phyloP scores from a whole-genome alignment of 2,888 invertebrate species.

The Pandemis heparana region DNA sequence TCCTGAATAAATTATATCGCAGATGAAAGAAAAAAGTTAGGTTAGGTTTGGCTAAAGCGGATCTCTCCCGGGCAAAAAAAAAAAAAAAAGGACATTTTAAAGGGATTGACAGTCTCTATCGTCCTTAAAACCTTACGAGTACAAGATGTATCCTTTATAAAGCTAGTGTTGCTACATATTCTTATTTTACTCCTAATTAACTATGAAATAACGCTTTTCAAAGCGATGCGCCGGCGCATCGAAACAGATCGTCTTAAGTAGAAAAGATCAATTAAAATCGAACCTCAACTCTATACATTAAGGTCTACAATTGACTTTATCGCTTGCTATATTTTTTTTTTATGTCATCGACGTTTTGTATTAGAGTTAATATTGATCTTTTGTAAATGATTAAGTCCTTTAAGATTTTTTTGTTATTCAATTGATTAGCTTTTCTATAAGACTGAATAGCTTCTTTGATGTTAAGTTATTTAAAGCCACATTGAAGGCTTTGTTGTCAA shows the following conservation, averaged over 20 bases:
- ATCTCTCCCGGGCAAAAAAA: no score
- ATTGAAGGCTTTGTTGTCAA: background rate
- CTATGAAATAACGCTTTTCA: conserved; percentile 31
- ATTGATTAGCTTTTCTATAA: conserved; percentile 1
- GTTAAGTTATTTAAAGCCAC: background rate
- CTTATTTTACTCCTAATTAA: conserved; percentile 54
- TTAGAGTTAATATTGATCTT: conserved; percentile 47
- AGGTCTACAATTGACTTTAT: conserved; percentile 35
- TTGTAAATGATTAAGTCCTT: conserved; percentile 6
- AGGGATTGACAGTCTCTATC: conserved; percentile 2
- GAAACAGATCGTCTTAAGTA: conserved; percentile 13
- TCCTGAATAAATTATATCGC: no score
- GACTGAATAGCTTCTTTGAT: conserved; percentile 20
- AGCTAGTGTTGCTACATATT: conserved; percentile 63
- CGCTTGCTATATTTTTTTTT: conserved; percentile 59
- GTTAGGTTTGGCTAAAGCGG: no score
- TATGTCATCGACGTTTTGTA: conserved; percentile 58
- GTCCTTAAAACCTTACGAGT: conserved; percentile 26
- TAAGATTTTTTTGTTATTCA: background rate
- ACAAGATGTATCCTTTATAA: conserved; percentile 48
- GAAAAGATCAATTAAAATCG: background rate
- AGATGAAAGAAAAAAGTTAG: no score
- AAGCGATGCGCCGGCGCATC: conserved; percentile 21
- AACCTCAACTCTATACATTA: background rate
- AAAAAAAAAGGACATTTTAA: no score